phyloP scores from a whole-genome alignment of 2,888 invertebrate species.

The Latrodectus elegans region DNA sequence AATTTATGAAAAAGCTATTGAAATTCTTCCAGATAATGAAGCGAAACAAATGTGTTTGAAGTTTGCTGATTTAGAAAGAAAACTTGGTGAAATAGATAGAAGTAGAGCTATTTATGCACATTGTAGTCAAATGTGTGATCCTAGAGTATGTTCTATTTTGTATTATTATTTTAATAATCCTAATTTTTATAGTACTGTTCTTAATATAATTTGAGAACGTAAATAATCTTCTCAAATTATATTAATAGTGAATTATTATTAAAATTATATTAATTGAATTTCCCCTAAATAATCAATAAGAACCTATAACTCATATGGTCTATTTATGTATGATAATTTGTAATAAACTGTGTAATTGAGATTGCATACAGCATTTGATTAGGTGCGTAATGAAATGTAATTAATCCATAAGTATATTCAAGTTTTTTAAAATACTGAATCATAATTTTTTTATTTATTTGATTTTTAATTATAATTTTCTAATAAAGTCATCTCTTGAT shows the following conservation, averaged over 20 bases:
- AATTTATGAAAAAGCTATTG: conserved; percentile 98
- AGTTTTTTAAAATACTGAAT: too few species aligned
- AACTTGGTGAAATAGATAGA: conserved; percentile 97
- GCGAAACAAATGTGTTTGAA: conserved; percentile 95
- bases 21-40: conserved; percentile 90
- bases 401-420: too few species aligned
- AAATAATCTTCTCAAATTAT: too few species aligned
- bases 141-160: conserved; percentile 78
- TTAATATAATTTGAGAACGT: background rate
- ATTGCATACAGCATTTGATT: too few species aligned
- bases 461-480: too few species aligned
- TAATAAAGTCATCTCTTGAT: too few species aligned
- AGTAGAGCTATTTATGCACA: conserved; percentile 98
- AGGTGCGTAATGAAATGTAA: too few species aligned
- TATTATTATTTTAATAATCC: background rate
- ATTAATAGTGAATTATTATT: too few species aligned
- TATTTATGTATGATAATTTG: too few species aligned
- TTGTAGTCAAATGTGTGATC: conserved; percentile 99
- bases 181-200: background rate
- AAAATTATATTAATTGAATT: conserved; percentile 30
- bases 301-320: too few species aligned
- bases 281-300: background rate
- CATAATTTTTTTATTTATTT: too few species aligned
- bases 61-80: conserved; percentile 98
- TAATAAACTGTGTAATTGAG: too few species aligned